Conservation (phyloP, 2,113 vertebrate genomes). For the Rhombomys opimus region DNA sequence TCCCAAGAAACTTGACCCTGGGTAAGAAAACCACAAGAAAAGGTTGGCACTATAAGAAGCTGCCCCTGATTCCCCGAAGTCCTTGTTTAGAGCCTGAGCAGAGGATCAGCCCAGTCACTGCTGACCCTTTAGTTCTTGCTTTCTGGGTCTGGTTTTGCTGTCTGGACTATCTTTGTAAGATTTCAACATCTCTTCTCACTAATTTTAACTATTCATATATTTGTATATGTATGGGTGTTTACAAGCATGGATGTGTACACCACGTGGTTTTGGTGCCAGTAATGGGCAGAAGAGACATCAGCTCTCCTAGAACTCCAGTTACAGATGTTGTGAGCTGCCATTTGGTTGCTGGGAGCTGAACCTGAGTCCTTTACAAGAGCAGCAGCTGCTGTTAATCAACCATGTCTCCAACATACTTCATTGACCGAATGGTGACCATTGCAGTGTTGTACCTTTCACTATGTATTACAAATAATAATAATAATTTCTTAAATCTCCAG, state of each 20-base stretch:
- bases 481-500: not conserved
- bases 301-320: not conserved
- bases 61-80: too few species aligned
- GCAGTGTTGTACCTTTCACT: not conserved
- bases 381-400: not conserved
- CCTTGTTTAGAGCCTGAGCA: not conserved
- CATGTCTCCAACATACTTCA: not conserved
- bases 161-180: not conserved
- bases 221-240: not conserved
- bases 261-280: not conserved
- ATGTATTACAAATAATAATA: not conserved
- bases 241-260: not conserved
- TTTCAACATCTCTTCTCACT: not conserved
- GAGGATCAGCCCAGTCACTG: not conserved
- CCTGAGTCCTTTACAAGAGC: not conserved
- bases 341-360: not conserved
- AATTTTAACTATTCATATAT: not conserved
- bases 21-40: not conserved
- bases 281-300: not conserved
- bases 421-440: not conserved
- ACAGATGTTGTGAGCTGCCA: not conserved
- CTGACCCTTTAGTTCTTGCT: rapidly evolving
- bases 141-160: not conserved
- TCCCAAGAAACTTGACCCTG: not conserved
- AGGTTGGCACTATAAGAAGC: not conserved